phyloP scores from a whole-genome alignment of 2,113 vertebrate species.

The Oreotrochilus melanogaster region DNA sequence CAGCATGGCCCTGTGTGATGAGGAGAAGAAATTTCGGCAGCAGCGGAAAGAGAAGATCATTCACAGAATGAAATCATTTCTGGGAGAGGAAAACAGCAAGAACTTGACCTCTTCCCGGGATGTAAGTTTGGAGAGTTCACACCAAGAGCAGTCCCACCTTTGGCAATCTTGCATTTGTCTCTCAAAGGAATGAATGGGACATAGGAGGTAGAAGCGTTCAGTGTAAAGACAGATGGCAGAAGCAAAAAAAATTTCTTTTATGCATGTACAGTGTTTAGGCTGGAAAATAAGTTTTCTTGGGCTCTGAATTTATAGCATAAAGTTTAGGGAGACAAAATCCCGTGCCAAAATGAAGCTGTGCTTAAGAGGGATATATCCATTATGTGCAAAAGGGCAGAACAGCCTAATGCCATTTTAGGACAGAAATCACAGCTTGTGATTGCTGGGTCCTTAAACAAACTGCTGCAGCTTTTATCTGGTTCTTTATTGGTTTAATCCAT shows the following conservation, averaged over 20 bases:
- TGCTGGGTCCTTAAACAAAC: not conserved
- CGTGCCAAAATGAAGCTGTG: not conserved
- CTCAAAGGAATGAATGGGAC: not conserved
- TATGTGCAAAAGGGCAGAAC: not conserved
- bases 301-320: not conserved
- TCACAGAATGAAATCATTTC: slow-evolving; percentile 88
- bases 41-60: slow-evolving; percentile 85
- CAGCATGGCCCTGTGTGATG: slow-evolving; percentile 91
- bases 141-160: not conserved
- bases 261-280: not conserved
- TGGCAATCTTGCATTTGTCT: not conserved
- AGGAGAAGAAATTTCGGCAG: slow-evolving; percentile 90
- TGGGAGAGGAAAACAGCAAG: slow-evolving; percentile 84
- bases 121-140: slow-evolving; percentile 75
- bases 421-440: not conserved
- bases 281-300: not conserved
- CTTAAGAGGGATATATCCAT: not conserved
- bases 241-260: not conserved
- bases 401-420: not conserved
- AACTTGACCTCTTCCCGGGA: slow-evolving; percentile 83
- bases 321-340: not conserved
- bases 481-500: not conserved
- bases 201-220: not conserved
- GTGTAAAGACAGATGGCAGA: not conserved
- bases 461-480: not conserved